phyloP scores from a whole-genome alignment of 2,797 vertebrate genomes.

The Clarias laeviceps region DNA sequence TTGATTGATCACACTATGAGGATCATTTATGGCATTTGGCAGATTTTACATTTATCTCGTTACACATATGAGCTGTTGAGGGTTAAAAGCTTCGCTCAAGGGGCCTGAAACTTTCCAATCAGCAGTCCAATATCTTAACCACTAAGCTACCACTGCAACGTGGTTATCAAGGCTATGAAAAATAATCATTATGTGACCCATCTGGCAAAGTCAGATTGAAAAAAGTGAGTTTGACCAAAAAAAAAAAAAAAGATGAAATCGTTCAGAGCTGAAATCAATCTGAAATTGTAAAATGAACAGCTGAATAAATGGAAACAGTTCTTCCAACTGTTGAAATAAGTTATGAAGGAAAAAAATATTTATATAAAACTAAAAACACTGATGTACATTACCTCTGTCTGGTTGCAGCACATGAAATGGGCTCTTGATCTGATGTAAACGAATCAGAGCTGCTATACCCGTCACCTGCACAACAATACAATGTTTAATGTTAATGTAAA shows the following conservation, averaged over 20 bases:
- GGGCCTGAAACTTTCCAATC: too few relatives aligned
- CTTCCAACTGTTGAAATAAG: not conserved
- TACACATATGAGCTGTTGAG: too few relatives aligned
- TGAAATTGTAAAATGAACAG: not conserved
- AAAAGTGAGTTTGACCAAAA: not conserved
- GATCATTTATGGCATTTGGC: too few relatives aligned
- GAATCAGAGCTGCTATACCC: constrained; percentile 98
- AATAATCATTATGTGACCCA: not conserved
- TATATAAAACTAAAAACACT: not conserved
- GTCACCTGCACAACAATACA: constrained; percentile 76
- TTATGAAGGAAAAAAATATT: too few relatives aligned
- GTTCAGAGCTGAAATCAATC: not conserved
- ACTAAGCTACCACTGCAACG: too few relatives aligned
- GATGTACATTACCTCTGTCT: constrained; percentile 84
- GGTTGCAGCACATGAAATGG: constrained; percentile 82
- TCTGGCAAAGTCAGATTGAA: not conserved
- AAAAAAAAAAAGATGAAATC: not conserved
- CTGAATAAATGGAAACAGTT: not conserved
- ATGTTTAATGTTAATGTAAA: not conserved
- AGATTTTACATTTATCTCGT: too few relatives aligned
- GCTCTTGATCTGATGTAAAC: constrained; percentile 92
- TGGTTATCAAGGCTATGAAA: not conserved
- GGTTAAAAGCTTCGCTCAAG: too few relatives aligned
- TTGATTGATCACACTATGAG: too few relatives aligned
- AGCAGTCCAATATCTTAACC: too few relatives aligned